Evolutionary conservation across 2,888 invertebrate genomes (phyloP).

Genomic region (Mythimna albipuncta): DNA sequence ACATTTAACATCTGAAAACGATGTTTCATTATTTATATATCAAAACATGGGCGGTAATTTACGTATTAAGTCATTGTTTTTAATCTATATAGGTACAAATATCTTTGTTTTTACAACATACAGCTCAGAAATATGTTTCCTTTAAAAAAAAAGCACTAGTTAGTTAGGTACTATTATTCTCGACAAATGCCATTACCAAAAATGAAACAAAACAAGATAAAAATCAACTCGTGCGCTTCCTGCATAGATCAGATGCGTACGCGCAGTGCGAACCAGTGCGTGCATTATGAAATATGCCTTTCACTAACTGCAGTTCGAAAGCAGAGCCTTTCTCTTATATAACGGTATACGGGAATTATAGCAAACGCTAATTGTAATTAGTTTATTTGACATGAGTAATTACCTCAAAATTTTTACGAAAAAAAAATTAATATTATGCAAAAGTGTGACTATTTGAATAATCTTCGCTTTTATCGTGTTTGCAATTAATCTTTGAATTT

Average conservation of each 20-base stretch:
- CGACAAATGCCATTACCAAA: constrained; percentile 5
- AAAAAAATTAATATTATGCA: constrained; percentile 15
- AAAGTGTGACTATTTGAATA: constrained; percentile 48
- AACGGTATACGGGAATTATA: constrained; percentile 63
- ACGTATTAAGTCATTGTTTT: no score
- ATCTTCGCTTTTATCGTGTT: constrained; percentile 44
- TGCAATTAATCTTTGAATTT: constrained; percentile 37
- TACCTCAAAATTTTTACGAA: constrained; percentile 21
- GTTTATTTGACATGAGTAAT: constrained; percentile 56
- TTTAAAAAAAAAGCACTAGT: neutral
- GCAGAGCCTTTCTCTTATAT: constrained; percentile 69
- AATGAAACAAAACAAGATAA: constrained; percentile 33
- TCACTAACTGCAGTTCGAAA: constrained; percentile 70
- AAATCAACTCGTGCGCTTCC: constrained; percentile 51
- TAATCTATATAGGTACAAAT: no score
- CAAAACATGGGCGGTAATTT: neutral
- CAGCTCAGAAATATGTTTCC: neutral
- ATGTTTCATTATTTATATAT: neutral
- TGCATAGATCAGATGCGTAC: constrained; percentile 51
- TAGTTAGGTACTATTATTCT: neutral
- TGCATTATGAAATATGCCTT: constrained; percentile 70
- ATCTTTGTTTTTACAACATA: no score
- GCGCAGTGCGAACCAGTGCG: constrained; percentile 61
- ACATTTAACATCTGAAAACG: neutral
- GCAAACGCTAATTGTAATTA: constrained; percentile 56